These are phyloP conservation scores for Gallinago jamesoni DNA, from an alignment of 2,113 vertebrate genomes.

Conservation along the genomic window DNA sequence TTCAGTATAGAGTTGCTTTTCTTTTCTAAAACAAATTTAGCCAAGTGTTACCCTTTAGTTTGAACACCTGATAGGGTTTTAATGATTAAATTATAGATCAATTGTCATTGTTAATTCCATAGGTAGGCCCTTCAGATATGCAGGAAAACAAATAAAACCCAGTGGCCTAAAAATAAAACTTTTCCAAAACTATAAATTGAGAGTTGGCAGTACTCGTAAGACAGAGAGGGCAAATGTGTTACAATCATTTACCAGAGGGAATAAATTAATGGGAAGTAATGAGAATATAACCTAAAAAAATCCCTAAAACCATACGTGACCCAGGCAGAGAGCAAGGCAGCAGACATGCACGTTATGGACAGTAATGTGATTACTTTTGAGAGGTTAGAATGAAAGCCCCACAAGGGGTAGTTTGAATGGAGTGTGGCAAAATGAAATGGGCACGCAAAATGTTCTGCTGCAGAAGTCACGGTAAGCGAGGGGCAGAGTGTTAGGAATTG, in stretches of 20 bases:
- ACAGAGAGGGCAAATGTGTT: background rate
- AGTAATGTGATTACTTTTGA: conserved; percentile 13
- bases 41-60: background rate
- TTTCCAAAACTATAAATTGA: background rate
- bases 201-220: background rate
- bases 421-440: background rate
- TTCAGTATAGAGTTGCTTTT: background rate
- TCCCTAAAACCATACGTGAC: background rate
- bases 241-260: background rate
- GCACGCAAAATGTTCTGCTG: background rate
- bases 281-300: conserved; percentile 25
- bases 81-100: background rate
- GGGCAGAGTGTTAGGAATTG: background rate
- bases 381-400: background rate
- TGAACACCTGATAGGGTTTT: background rate
- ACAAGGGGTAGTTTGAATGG: background rate
- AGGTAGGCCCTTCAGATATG: background rate
- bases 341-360: background rate
- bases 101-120: background rate
- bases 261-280: background rate
- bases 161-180: background rate
- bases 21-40: background rate
- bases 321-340: background rate
- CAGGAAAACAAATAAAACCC: background rate
- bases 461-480: background rate